Evolutionary conservation across 2,888 invertebrate genomes (phyloP).

Genomic region (Lithophane semibrunnea): DNA sequence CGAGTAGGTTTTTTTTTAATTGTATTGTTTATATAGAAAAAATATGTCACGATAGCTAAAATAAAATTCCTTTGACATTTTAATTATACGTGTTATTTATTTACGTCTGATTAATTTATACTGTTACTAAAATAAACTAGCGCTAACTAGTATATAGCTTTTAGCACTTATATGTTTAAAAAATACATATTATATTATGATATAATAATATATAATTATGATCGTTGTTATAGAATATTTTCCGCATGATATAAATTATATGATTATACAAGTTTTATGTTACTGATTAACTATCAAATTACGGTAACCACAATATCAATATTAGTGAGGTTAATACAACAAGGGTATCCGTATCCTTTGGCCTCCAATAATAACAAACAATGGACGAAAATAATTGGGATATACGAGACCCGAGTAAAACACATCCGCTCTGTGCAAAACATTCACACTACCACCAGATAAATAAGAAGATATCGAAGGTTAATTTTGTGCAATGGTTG

Average conservation of each 20-base stretch:
- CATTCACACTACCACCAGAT: conserved; percentile 3
- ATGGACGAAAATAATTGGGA: conserved; percentile 62
- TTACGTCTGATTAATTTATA: background rate
- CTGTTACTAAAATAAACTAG: background rate
- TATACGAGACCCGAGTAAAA: conserved; percentile 59
- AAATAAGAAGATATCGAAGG: conserved; percentile 11
- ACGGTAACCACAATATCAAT: background rate
- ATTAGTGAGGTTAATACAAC: conserved; percentile 30
- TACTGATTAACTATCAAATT: background rate
- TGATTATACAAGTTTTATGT: background rate
- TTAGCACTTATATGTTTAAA: background rate
- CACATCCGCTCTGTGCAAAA: conserved; percentile 56
- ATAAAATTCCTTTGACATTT: background rate
- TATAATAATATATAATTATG: too few relatives aligned
- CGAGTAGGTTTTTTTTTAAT: too few relatives aligned
- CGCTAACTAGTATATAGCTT: too few relatives aligned
- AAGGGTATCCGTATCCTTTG: conserved; percentile 30
- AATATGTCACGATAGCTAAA: too few relatives aligned
- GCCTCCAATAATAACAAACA: conserved; percentile 52
- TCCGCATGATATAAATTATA: too few relatives aligned
- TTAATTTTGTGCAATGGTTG: background rate
- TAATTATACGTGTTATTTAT: background rate
- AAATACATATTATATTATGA: too few relatives aligned
- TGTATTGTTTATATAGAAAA: too few relatives aligned
- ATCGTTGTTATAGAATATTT: too few relatives aligned